phyloP scores from a whole-genome alignment of 2,113 vertebrate genomes.

The Aegithalos caudatus region DNA sequence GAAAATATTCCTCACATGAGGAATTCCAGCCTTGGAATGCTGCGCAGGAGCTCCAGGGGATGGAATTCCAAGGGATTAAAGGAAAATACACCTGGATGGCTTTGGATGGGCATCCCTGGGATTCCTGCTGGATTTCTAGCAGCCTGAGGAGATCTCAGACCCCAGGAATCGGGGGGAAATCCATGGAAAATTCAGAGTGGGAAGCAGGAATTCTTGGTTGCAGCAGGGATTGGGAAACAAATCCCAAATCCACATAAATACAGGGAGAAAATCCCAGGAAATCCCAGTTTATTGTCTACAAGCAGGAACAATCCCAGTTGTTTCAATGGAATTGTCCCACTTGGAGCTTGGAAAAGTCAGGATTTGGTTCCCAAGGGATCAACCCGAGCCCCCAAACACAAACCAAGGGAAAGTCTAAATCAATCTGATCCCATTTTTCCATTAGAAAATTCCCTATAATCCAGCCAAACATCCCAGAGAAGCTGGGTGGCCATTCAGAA shows the following conservation, averaged over 20 bases:
- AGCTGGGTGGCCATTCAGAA: neutral
- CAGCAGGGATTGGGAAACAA: neutral
- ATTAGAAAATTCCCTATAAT: neutral
- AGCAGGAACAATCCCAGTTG: neutral
- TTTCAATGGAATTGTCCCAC: neutral
- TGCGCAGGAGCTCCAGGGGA: neutral
- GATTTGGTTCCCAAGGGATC: neutral
- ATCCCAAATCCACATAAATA: neutral
- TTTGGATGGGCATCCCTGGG: neutral
- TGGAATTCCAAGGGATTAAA: neutral
- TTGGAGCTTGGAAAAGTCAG: neutral
- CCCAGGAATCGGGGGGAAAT: neutral
- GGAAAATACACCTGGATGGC: neutral
- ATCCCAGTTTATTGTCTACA: neutral
- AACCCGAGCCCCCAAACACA: accelerated
- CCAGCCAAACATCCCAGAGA: neutral
- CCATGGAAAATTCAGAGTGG: neutral
- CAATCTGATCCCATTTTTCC: neutral
- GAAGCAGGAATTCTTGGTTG: neutral
- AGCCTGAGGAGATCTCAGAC: neutral
- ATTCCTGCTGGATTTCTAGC: neutral
- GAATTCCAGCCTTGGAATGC: neutral
- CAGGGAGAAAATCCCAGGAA: neutral
- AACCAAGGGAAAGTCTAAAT: neutral
- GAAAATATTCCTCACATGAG: neutral